Base-by-base conservation (phyloP, 1,140 invertebrate species). In the Cardiocondyla obscurior region DNA sequence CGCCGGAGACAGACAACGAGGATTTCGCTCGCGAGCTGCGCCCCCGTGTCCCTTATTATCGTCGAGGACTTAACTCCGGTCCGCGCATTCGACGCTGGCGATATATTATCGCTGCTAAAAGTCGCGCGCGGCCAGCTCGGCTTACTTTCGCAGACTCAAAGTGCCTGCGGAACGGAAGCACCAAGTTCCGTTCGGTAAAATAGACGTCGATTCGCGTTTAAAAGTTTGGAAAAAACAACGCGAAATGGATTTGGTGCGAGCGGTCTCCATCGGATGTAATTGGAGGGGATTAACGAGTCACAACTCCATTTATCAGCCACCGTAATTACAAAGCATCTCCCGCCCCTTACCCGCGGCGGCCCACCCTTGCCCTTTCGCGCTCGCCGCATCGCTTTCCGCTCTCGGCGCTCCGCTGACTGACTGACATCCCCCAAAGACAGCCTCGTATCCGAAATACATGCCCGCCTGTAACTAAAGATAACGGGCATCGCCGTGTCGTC, bases 251-350 rank as follows among this genome's bases (percentile, higher is more conserved):
- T 72, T 85, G 89, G 90, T 90, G 90, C 88, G 90, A 91, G 90
- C 83, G 91, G 86, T 92, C 89, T 89, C 92, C 89, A 93, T 93
- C 92, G 91, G 88, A 90, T 92, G 91, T 94, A 94, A 94, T 94
- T 94, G 93, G 92, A 92, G 88, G 90, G 92, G 91, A 94, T 94
- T 94, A 94, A 94, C 93, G 92, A 94, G 92, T 93, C 93, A 91
- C 88, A 91, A 92, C 89, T 94, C 91, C 93, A 94, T 94, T 94
- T 93, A 94, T 94, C 92, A 94, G 91, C 88, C 82, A 82, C 85
- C 84, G 92, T 94, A 94, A 94, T 94, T 94, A 93, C 93, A 92
- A 93, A 93, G 90, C 91, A 91, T 91, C 89, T 86, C 89, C 89
- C 87, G 82, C 83, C 83, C 81, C 89, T 85, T 85, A 62, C 83